phyloP scores from a whole-genome alignment of 2,888 invertebrate genomes.

The Dendrolimus houi region DNA sequence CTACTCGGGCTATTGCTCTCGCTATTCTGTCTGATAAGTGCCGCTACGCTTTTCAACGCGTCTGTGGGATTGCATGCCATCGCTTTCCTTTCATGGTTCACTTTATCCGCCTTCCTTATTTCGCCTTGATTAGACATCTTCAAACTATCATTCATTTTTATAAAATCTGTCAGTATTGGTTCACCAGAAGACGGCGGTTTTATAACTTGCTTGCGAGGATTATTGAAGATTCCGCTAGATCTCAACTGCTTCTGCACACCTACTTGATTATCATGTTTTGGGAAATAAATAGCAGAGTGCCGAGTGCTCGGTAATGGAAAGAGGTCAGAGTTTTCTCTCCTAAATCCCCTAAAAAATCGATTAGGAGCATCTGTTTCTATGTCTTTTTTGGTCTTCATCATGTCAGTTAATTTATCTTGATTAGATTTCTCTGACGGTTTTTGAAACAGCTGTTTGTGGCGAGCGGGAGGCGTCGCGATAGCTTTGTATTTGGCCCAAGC shows the following conservation, averaged over 20 bases:
- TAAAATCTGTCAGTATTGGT: conserved; percentile 83
- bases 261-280: conserved; percentile 69
- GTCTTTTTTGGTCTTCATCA: conserved; percentile 78
- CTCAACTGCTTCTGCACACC: conserved; percentile 71
- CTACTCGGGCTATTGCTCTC: conserved; percentile 50
- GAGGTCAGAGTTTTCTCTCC: conserved; percentile 90
- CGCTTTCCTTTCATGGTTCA: conserved; percentile 35
- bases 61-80: conserved; percentile 53
- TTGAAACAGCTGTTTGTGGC: conserved; percentile 52
- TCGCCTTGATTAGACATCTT: conserved; percentile 62
- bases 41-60: conserved; percentile 61
- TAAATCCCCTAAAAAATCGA: conserved; percentile 85
- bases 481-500: conserved; percentile 63
- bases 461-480: conserved; percentile 56
- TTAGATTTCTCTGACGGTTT: conserved; percentile 54
- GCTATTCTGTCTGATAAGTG: conserved; percentile 57
- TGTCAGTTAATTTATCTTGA: conserved; percentile 63
- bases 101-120: conserved; percentile 47
- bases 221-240: conserved; percentile 83
- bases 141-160: conserved; percentile 73
- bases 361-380: conserved; percentile 84
- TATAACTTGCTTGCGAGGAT: conserved; percentile 77
- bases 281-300: conserved; percentile 83
- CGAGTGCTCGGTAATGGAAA: conserved; percentile 84
- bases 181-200: conserved; percentile 74